Conservation (phyloP, 2,797 vertebrate genomes). For the Myotis pilosus region DNA sequence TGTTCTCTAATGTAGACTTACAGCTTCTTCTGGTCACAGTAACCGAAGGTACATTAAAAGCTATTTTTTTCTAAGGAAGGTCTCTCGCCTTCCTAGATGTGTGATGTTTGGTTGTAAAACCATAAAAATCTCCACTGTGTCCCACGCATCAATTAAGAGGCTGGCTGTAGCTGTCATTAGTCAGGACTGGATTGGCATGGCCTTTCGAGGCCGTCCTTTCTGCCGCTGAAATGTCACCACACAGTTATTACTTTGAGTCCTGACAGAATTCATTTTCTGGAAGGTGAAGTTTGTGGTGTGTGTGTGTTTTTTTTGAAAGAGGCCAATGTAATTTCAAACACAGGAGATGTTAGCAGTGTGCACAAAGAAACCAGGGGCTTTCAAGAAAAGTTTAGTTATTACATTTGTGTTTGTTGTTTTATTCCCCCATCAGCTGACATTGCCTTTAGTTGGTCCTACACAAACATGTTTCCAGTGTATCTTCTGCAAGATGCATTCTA, state of each 20-base stretch:
- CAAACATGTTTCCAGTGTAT: neutral
- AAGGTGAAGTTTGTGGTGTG: conserved; percentile 18
- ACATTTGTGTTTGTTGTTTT: conserved; percentile 28
- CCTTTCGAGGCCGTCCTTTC: conserved; percentile 54
- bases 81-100: neutral
- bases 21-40: neutral
- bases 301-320: neutral
- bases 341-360: neutral
- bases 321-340: conserved; percentile 7
- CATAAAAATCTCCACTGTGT: neutral
- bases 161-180: neutral
- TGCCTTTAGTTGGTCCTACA: neutral
- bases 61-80: conserved; percentile 7
- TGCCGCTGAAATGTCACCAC: conserved; percentile 8
- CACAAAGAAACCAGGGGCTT: neutral
- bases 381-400: conserved; percentile 54
- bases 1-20: neutral
- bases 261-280: conserved; percentile 14
- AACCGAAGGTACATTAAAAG: neutral
- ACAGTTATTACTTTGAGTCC: neutral
- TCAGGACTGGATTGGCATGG: fast-evolving
- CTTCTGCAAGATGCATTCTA: neutral
- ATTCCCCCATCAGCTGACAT: neutral
- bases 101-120: conserved; percentile 19
- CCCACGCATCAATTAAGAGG: neutral